Evolutionary conservation across 2,888 invertebrate species (phyloP).

Genomic region (Tenthredo livida): DNA sequence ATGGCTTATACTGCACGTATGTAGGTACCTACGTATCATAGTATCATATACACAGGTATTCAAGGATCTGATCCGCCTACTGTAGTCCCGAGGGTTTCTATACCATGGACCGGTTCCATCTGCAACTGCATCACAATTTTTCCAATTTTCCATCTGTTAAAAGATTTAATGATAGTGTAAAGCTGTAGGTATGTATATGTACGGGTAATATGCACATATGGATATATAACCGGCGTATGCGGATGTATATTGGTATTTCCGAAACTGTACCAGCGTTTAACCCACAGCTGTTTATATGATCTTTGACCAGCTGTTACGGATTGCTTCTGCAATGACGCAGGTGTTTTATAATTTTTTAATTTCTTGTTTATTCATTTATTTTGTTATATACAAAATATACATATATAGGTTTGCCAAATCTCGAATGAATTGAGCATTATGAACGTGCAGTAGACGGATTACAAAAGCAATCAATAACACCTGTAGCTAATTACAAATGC

Average conservation of each 20-base stretch:
- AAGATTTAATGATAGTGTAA: conserved; percentile 34
- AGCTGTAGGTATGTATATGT: background rate
- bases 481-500: conserved; percentile 53
- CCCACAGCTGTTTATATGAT: background rate
- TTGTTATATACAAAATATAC: too few species aligned
- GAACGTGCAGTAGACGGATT: background rate
- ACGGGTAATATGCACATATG: background rate
- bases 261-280: conserved; percentile 10
- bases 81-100: conserved; percentile 37
- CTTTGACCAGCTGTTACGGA: conserved; percentile 1
- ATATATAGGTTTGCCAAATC: too few species aligned
- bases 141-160: background rate
- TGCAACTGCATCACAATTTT: conserved; percentile 13
- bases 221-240: background rate
- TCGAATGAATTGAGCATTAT: too few species aligned
- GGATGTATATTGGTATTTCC: background rate
- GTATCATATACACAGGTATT: background rate
- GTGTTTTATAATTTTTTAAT: background rate
- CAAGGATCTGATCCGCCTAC: conserved; percentile 29
- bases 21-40: background rate
- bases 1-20: background rate
- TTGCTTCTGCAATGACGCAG: conserved; percentile 1
- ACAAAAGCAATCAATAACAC: conserved; percentile 52
- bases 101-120: conserved; percentile 17
- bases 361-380: background rate